These are phyloP conservation scores for Perithous albicinctus DNA, from an alignment of 2,888 invertebrate species.

Conservation along the genomic window DNA sequence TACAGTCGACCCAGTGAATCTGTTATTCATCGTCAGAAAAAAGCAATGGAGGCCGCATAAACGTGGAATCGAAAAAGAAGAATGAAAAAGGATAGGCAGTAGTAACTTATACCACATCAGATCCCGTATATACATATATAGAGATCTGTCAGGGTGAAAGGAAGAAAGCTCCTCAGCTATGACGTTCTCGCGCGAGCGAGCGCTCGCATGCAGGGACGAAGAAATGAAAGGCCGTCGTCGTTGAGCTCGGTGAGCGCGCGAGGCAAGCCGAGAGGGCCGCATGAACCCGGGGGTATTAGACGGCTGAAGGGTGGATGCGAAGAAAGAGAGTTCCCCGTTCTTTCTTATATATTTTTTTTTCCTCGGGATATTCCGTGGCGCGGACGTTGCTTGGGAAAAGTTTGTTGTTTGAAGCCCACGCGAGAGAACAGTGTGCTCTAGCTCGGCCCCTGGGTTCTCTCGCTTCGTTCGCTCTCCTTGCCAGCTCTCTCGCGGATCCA, in stretches of 20 bases:
- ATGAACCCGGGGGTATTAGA: conserved; percentile 81
- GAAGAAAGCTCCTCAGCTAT: conserved; percentile 59
- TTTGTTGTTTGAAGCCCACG: conserved; percentile 86
- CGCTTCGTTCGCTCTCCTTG: conserved; percentile 71
- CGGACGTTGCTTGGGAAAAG: conserved; percentile 87
- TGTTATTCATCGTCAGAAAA: conserved; percentile 21
- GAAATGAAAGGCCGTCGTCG: conserved; percentile 60
- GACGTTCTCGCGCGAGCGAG: conserved; percentile 33
- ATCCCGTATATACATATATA: conserved; percentile 11
- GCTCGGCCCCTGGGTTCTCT: conserved; percentile 66
- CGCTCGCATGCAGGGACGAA: conserved; percentile 50
- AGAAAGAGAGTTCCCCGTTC: conserved; percentile 83
- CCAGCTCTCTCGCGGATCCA: conserved; percentile 69
- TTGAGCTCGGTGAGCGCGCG: conserved; percentile 51
- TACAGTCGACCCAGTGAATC: not conserved
- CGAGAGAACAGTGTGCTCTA: conserved; percentile 40
- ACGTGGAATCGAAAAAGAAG: conserved; percentile 19
- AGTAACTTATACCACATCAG: conserved; percentile 18
- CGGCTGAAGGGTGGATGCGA: conserved; percentile 84
- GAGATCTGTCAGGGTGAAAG: conserved; percentile 47
- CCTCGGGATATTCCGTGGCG: conserved; percentile 76
- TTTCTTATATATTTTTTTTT: conserved; percentile 83
- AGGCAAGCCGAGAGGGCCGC: conserved; percentile 77
- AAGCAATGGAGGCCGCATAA: conserved; percentile 13
- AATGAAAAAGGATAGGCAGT: conserved; percentile 4